Evolutionary conservation across 2,797 vertebrate genomes (phyloP), one percentile per base, ranked within the genome.

Genomic region (Silurus aristotelis): DNA sequence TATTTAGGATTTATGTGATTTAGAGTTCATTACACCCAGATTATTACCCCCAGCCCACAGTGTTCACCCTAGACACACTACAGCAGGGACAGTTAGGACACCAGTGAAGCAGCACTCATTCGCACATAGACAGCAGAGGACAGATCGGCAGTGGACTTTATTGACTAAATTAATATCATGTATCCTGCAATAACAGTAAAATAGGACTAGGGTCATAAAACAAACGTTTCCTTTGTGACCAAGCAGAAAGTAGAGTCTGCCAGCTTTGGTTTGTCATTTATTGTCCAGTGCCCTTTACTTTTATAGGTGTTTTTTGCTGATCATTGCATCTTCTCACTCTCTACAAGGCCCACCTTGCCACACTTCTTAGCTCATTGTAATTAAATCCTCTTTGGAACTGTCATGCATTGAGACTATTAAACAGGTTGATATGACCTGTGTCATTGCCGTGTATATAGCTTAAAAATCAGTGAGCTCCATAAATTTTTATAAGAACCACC

Each of bases 81-180:
- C 80, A 86, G 63, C 77, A 58, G 52, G 22, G 6, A 38, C 14
- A 52, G 84, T 77, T 48, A 85, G 78, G 80, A 80, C 81, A 77
- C 72, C 80, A 31, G 73, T 83, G 31, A 63, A 82, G 66, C 80
- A 31, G 31, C 72, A 60, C 63, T n/a, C 17, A 17, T 82, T 77
- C 8, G 1, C 63, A 77, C 63, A 56, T 27, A 10, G 80, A 25
- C 63, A n/a, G 22, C 61, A 67, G 3, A 55, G 38, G 71, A 58
- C 52, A 22, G 20, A 68, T 77, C 73, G 46, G 27, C 63, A 64
- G 22, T 84, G 61, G 72, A 56, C 83, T 86, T 82, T 85, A 85
- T 68, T 76, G 72, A 77, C 63, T 60, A 63, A 82, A 82, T 86
- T 86, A 82, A 82, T 75, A 73, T 60, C 71, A 82, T 82, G 55